phyloP scores from a whole-genome alignment of 2,888 invertebrate species.

The Adineta ricciae region DNA sequence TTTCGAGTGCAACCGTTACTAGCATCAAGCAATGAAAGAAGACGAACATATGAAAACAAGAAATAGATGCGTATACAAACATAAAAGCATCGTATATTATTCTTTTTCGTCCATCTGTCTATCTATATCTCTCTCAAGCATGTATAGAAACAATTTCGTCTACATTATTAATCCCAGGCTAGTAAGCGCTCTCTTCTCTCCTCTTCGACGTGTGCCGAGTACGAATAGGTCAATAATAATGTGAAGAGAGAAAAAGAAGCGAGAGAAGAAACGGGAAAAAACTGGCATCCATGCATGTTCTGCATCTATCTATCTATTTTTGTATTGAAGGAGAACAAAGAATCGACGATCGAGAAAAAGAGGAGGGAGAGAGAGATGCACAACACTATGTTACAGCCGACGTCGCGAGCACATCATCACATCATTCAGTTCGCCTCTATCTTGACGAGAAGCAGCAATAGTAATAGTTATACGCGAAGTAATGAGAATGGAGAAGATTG shows the following conservation, averaged over 20 bases:
- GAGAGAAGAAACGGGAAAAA: neutral
- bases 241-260: neutral
- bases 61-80: neutral
- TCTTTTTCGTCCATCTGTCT: neutral
- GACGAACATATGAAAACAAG: conserved; percentile 13
- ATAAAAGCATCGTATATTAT: neutral
- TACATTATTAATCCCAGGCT: neutral
- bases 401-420: neutral
- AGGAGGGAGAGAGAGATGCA: neutral
- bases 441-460: neutral
- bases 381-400: neutral
- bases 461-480: neutral
- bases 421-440: neutral
- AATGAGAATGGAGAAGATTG: neutral
- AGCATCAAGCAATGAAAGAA: neutral
- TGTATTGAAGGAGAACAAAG: conserved; percentile 5
- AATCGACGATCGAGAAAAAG: neutral
- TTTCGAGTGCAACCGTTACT: neutral
- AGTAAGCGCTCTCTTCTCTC: neutral
- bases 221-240: neutral
- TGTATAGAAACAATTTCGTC: neutral
- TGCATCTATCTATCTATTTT: conserved; percentile 9
- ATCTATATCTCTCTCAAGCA: neutral
- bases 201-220: neutral
- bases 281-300: neutral